Evolutionary conservation across 2,113 vertebrate genomes (phyloP).

Genomic region (Tursiops truncatus): DNA sequence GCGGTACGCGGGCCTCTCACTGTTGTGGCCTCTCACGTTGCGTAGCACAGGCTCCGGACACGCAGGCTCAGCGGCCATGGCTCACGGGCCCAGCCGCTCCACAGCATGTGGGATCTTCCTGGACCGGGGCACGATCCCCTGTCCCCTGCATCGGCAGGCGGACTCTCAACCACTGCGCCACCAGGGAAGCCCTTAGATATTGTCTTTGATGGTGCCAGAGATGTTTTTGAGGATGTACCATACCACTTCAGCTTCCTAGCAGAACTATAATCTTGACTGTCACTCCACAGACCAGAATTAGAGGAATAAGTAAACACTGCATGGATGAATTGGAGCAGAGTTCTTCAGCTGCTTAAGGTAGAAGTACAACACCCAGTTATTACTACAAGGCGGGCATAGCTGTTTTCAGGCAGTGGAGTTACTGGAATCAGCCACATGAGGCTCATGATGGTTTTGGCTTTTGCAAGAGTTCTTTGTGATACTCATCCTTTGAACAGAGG

Average conservation of each 20-base stretch:
- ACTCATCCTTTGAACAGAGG: conserved; percentile 77
- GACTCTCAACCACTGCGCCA: too few species aligned
- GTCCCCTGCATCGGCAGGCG: too few species aligned
- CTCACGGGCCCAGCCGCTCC: too few species aligned
- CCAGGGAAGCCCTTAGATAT: too few species aligned
- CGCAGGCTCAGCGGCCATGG: too few species aligned
- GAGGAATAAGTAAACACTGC: conserved; percentile 76
- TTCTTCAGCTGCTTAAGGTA: conserved; percentile 78
- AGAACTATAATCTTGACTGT: conserved; percentile 85
- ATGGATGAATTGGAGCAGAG: conserved; percentile 77
- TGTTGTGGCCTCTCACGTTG: too few species aligned
- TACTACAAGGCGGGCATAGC: conserved; percentile 74
- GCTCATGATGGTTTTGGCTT: conserved; percentile 85
- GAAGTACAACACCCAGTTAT: conserved; percentile 77
- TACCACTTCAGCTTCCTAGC: conserved; percentile 87
- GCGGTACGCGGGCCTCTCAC: too few species aligned
- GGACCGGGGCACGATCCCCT: too few species aligned
- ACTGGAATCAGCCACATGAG: conserved; percentile 82
- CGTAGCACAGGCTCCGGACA: too few species aligned
- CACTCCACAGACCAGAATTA: conserved; percentile 83
- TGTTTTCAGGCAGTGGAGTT: conserved; percentile 73
- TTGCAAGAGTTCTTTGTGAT: conserved; percentile 82
- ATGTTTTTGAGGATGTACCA: conserved; percentile 82
- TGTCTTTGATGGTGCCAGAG: rapidly evolving
- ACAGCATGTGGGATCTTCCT: too few species aligned